phyloP scores from a whole-genome alignment of 2,888 invertebrate genomes.

The Entomobrya multifasciata region DNA sequence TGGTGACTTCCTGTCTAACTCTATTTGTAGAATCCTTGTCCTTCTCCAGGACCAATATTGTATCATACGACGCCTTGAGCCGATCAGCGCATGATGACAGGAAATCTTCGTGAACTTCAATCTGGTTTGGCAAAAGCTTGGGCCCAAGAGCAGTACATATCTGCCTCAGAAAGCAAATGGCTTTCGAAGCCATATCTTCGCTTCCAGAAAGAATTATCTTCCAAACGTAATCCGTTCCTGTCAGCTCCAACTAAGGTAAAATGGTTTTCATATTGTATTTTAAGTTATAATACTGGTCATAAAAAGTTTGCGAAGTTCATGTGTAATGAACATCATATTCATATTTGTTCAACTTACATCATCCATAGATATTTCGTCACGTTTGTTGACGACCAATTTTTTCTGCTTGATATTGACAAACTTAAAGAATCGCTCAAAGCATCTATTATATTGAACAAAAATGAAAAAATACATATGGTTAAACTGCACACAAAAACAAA shows the following conservation, averaged over 20 bases:
- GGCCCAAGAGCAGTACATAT: conserved; percentile 97
- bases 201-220: conserved; percentile 89
- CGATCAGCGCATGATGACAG: conserved; percentile 95
- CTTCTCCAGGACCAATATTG: conserved; percentile 86
- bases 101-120: conserved; percentile 94
- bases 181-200: conserved; percentile 95
- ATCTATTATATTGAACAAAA: conserved; percentile 81
- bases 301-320: not conserved
- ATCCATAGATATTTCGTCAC: conserved; percentile 93
- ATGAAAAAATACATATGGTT: too few species aligned
- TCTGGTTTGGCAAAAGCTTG: conserved; percentile 88
- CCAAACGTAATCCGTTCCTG: conserved; percentile 98
- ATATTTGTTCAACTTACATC: conserved; percentile 84
- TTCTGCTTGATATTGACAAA: conserved; percentile 97
- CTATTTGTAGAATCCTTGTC: conserved; percentile 83
- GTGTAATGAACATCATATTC: not conserved
- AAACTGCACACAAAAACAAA: too few species aligned
- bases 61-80: conserved; percentile 92
- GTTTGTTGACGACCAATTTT: conserved; percentile 90
- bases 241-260: conserved; percentile 86
- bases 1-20: conserved; percentile 87
- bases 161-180: conserved; percentile 94
- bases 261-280: not conserved
- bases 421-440: conserved; percentile 93
- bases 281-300: not conserved